Conservation (phyloP, 2,113 vertebrate species). For the Copsychus sechellarum region DNA sequence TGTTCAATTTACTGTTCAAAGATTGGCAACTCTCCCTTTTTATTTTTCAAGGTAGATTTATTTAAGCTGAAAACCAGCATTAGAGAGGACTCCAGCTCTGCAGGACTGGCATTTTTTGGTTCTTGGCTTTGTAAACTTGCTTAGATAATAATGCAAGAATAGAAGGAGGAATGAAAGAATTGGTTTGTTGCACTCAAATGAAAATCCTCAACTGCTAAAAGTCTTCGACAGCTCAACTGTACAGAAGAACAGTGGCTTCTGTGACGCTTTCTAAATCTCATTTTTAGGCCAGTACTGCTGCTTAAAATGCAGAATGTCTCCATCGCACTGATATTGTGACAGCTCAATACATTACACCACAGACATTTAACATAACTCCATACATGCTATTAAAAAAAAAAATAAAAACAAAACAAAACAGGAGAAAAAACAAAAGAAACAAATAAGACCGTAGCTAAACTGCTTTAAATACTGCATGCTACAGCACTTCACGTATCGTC, state of each 20-base stretch:
- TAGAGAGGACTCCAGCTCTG: conserved; percentile 24
- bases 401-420: background rate
- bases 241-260: conserved; percentile 32
- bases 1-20: background rate
- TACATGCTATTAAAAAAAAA: conserved; percentile 68
- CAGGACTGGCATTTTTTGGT: conserved; percentile 43
- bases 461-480: conserved; percentile 88
- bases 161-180: background rate
- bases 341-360: conserved; percentile 66
- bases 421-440: background rate
- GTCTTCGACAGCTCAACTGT: conserved; percentile 21
- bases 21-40: conserved; percentile 23
- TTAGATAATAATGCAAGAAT: background rate
- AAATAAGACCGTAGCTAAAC: conserved; percentile 73
- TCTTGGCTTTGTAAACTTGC: conserved; percentile 55
- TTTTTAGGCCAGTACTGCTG: conserved; percentile 50
- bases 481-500: conserved; percentile 76
- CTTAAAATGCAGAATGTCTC: conserved; percentile 70
- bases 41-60: conserved; percentile 19
- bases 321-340: background rate
- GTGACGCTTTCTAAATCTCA: background rate
- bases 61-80: conserved; percentile 38
- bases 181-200: background rate
- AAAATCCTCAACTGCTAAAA: background rate
- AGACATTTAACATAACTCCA: conserved; percentile 66